Percentiles rank a stretch among this genome's conserved stretches.
phyloP scores from a whole-genome alignment of 2,797 vertebrate species.

The Molothrus ater region DNA sequence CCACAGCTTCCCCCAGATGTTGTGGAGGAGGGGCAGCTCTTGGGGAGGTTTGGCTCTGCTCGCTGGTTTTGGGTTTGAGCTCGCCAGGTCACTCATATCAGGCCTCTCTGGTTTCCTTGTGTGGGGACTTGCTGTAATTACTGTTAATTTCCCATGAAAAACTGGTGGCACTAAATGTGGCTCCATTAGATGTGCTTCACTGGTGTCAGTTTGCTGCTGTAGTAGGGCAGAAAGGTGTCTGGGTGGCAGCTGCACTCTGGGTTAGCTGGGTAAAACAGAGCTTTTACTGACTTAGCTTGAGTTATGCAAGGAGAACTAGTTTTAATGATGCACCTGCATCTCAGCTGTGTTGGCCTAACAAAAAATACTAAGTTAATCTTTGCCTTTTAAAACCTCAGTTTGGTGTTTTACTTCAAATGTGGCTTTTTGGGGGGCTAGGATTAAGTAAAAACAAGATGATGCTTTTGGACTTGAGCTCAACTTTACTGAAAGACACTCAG shows the following conservation, averaged over 20 bases:
- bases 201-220: neutral
- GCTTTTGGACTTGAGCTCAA: neutral
- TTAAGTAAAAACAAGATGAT: neutral
- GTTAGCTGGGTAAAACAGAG: neutral
- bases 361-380: neutral
- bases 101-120: neutral
- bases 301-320: neutral
- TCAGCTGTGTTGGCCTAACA: neutral
- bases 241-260: neutral
- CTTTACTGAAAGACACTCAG: neutral
- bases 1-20: neutral
- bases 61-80: neutral
- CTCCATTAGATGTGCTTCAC: neutral
- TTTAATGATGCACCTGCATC: neutral
- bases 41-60: neutral
- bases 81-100: neutral
- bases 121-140: neutral
- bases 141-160: neutral
- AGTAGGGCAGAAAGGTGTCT: neutral
- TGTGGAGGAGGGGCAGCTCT: neutral
- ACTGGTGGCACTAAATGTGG: neutral
- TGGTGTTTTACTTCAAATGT: neutral
- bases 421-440: accelerated
- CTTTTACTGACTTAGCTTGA: neutral
- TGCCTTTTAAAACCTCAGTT: neutral